Conservation (phyloP, 2,888 invertebrate genomes). For the Saturnia japonica region DNA sequence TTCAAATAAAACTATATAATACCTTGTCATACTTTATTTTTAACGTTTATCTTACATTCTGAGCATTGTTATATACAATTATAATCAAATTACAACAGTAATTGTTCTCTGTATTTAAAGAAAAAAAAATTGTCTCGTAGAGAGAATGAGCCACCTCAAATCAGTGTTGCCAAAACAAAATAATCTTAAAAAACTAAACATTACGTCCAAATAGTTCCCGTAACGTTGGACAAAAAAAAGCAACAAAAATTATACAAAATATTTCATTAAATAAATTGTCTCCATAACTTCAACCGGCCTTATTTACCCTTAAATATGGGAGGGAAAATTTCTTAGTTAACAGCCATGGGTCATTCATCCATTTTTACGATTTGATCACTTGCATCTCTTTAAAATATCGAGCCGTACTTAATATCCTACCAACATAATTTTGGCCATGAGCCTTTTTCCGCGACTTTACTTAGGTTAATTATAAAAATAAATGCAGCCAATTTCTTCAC, state of each 20-base stretch:
- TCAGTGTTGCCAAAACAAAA: background rate
- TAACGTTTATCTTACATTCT: background rate
- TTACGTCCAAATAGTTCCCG: background rate
- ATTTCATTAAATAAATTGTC: background rate
- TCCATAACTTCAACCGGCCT: background rate
- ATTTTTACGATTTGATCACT: too few relatives aligned
- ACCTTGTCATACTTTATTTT: background rate
- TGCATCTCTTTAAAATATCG: too few relatives aligned
- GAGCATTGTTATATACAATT: slow-evolving; percentile 7
- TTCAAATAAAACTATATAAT: background rate
- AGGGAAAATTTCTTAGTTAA: background rate
- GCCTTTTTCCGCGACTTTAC: background rate
- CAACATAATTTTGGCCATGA: background rate
- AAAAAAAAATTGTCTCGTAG: background rate
- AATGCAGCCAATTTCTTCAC: too few relatives aligned
- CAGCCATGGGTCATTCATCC: background rate
- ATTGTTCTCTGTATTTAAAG: background rate
- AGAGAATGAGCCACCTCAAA: background rate
- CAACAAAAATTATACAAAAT: background rate
- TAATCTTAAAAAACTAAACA: background rate
- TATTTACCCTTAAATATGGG: background rate
- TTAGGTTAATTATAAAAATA: background rate
- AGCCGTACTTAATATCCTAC: background rate
- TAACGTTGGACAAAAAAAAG: background rate
- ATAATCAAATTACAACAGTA: background rate